A percentile compares a stretch with the other conserved stretches of the same genome.
phyloP scores from a whole-genome alignment of 2,888 invertebrate genomes.

The Aphrophora alni region DNA sequence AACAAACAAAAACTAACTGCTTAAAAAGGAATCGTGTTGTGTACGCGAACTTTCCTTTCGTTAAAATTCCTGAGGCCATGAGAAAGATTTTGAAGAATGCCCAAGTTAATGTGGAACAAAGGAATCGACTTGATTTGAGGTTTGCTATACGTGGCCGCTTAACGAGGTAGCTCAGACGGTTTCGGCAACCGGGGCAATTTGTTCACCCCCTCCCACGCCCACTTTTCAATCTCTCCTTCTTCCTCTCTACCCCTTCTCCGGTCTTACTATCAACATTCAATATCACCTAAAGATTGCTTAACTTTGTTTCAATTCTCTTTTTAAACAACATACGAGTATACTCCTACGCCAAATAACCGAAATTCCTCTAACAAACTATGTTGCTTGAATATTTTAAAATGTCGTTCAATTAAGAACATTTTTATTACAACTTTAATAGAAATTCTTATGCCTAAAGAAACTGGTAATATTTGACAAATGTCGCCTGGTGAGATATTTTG shows the following conservation, averaged over 20 bases:
- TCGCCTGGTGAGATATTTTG: no score
- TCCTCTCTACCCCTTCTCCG: not conserved
- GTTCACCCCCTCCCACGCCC: not conserved
- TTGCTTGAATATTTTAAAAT: no score
- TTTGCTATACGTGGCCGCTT: not conserved
- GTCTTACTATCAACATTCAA: no score
- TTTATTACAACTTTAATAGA: no score
- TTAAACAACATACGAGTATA: no score
- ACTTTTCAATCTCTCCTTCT: not conserved
- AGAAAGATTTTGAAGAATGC: not conserved
- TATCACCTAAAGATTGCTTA: no score
- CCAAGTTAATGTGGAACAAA: not conserved
- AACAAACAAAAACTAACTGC: conserved; percentile 5
- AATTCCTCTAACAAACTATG: no score
- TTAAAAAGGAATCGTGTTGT: not conserved
- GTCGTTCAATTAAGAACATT: no score
- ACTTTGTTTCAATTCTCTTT: no score
- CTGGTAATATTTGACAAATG: no score
- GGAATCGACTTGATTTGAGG: conserved; percentile 6
- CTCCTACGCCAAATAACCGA: no score
- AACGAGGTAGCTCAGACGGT: not conserved
- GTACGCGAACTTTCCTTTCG: not conserved
- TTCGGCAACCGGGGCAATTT: not conserved
- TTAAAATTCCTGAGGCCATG: conserved; percentile 9
- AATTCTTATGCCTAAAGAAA: no score